phyloP scores from a whole-genome alignment of 1,140 invertebrate genomes.

The Bursaphelenchus mucronatus region DNA sequence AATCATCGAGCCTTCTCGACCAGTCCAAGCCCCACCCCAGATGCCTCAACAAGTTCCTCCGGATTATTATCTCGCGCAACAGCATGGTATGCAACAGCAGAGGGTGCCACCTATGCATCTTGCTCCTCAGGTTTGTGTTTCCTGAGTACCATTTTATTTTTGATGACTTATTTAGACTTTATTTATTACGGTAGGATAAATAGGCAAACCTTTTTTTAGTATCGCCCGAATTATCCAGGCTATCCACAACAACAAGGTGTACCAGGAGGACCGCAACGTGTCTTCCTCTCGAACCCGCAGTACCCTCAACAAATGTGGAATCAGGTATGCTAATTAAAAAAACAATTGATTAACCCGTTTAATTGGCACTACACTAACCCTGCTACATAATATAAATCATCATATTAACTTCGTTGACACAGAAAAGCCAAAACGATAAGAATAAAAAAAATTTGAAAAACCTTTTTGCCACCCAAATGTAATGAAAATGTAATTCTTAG shows the following conservation, averaged over 20 bases:
- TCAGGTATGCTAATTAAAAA: not conserved
- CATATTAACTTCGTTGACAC: too few relatives aligned
- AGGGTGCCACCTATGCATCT: slow-evolving; percentile 21
- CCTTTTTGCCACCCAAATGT: too few relatives aligned
- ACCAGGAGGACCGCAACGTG: too few relatives aligned
- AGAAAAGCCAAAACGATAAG: too few relatives aligned
- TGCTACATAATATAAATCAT: too few relatives aligned
- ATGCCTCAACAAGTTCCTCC: slow-evolving; percentile 15
- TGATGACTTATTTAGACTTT: not conserved
- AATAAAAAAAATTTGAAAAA: too few relatives aligned
- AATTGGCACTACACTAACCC: too few relatives aligned
- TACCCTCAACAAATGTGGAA: slow-evolving; percentile 19
- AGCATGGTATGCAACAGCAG: slow-evolving; percentile 22
- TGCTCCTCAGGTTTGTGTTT: slow-evolving; percentile 6
- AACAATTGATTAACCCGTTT: too few relatives aligned
- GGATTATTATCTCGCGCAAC: slow-evolving; percentile 1
- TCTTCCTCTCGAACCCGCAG: not conserved
- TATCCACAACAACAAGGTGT: not conserved
- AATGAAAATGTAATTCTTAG: too few relatives aligned
- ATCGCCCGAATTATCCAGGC: slow-evolving; percentile 7
- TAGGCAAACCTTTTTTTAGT: not conserved
- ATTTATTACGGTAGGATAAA: slow-evolving; percentile 1
- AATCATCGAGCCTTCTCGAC: slow-evolving; percentile 21
- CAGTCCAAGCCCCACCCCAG: slow-evolving; percentile 11
- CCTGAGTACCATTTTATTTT: too few relatives aligned